Percentiles rank a stretch among this genome's conserved stretches.
phyloP scores from a whole-genome alignment of 2,888 invertebrate genomes.

The Glaucopsyche alexis region DNA sequence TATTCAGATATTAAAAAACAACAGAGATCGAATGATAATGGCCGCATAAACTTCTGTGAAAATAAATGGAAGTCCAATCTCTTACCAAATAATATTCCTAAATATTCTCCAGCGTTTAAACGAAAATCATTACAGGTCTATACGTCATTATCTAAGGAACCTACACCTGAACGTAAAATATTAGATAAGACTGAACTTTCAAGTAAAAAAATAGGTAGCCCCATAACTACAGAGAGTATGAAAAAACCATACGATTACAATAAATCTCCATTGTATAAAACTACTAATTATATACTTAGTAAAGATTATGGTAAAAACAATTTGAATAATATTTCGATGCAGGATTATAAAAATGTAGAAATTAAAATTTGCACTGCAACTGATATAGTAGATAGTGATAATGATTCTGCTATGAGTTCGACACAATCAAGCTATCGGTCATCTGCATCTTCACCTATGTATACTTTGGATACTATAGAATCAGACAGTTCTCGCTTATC shows the following conservation, averaged over 20 bases:
- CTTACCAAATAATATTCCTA: constrained; percentile 81
- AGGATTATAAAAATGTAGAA: constrained; percentile 69
- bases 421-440: constrained; percentile 89
- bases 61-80: constrained; percentile 69
- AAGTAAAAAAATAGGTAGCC: constrained; percentile 17
- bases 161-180: constrained; percentile 69
- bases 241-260: constrained; percentile 51
- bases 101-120: constrained; percentile 91
- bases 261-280: constrained; percentile 44
- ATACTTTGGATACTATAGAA: constrained; percentile 80
- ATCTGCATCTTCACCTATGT: constrained; percentile 87
- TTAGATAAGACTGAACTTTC: constrained; percentile 53
- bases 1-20: constrained; percentile 55
- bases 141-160: constrained; percentile 70
- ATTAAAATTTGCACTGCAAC: constrained; percentile 71
- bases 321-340: constrained; percentile 47
- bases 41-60: constrained; percentile 58
- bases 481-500: constrained; percentile 77
- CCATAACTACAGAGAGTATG: constrained; percentile 32
- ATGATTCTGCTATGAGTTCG: constrained; percentile 93
- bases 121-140: constrained; percentile 86
- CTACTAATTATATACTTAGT: constrained; percentile 46
- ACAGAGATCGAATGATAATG: constrained; percentile 53
- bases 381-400: constrained; percentile 87
- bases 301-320: constrained; percentile 60